Base-by-base conservation (phyloP, 2,888 invertebrate genomes). In the Conus canariensis region DNA sequence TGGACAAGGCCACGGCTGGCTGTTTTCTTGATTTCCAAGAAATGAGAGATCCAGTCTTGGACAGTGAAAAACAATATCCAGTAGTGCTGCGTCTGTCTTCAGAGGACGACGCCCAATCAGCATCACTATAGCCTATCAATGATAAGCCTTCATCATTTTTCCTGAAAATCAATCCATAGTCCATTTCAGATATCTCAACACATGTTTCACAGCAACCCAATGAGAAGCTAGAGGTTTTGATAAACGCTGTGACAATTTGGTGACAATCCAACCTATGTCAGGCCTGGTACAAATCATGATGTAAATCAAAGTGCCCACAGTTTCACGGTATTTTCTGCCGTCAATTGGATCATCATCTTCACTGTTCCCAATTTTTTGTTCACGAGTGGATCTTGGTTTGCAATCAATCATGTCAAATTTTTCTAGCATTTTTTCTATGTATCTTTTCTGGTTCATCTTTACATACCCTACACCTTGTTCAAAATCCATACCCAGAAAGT, bases 401-500 rank as follows among this genome's bases (percentile, higher is more conserved):
- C 30, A 30, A 30, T 30, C 30, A 30, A 30, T 30, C 30, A 30
- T 30, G 0, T 16, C 77, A 77, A 77, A 77, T 25, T 77, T 77
- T n/a, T 25, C 25, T 5, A 77, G 25, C 77, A 77, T 30, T 25
- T 25, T 77, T 77, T 77, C 8, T n/a, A 25, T 77, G n/a, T 77
- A 25, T 14, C 25, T n/a, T 25, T 77, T 77, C 16, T 77, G n/a
- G 77, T 14, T 77, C 77, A 77, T 77, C 14, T 77, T n/a, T 14
- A 77, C 30, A 77, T 77, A 77, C n/a, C 77, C 77, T 7, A 25
- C 77, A 10, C 77, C 77, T n/a, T 60, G 85, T 25, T 87, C 60
- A 88, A 92, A 91, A 19, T 90, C 87, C 85, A 92, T 91, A 22
- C 90, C n/a, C 91, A 87, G 74, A 92, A n/a, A 91, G 10, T 64